These are phyloP conservation scores for Laticauda colubrina DNA, from an alignment of 2,113 vertebrate species.

Conservation along the genomic window DNA sequence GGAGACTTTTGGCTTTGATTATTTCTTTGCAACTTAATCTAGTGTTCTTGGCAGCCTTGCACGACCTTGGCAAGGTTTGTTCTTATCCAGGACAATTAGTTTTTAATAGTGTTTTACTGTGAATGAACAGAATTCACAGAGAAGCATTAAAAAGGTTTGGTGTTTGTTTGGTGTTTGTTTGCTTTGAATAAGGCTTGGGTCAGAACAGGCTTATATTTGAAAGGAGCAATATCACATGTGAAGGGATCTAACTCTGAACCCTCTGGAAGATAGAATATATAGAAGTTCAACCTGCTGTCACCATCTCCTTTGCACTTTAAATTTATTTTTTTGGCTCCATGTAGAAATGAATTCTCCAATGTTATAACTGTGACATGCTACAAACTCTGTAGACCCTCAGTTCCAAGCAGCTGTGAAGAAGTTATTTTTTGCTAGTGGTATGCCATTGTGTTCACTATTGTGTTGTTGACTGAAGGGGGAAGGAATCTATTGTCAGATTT, in stretches of 20 bases:
- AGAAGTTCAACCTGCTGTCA: background rate
- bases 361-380: background rate
- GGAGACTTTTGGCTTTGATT: too few relatives aligned
- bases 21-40: too few relatives aligned
- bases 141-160: too few relatives aligned
- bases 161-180: too few relatives aligned
- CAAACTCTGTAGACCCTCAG: background rate
- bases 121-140: too few relatives aligned
- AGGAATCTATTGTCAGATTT: background rate
- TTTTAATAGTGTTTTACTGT: too few relatives aligned
- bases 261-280: background rate
- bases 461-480: background rate
- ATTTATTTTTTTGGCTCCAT: background rate
- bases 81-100: too few relatives aligned
- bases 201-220: background rate
- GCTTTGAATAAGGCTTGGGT: too few relatives aligned
- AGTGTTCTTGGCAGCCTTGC: too few relatives aligned
- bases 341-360: background rate
- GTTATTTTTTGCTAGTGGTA: background rate
- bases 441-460: background rate
- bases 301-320: background rate
- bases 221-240: background rate
- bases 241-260: accelerated
- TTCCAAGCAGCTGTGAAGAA: background rate
- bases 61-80: too few relatives aligned